Base-by-base conservation (phyloP, 92 coral and sea anemone genomes). In the Parazoanthus swiftii region DNA sequence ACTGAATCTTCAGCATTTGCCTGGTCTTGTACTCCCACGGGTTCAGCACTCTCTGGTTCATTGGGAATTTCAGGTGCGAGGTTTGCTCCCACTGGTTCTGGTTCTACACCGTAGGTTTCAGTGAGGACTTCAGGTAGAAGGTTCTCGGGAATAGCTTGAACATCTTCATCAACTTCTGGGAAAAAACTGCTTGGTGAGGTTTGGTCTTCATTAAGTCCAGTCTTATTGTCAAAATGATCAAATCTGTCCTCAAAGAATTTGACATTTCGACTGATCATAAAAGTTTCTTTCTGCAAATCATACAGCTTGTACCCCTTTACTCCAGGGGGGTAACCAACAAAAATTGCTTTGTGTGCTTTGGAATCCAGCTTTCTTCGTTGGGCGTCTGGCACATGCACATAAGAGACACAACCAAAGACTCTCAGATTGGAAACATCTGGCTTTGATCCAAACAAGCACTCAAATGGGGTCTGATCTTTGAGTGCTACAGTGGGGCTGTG, bases 321-420 rank as follows among this genome's bases (percentile, higher is more conserved):
- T 36, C 91, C 91, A 42, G 89, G 77, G 44, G 92, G 95, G 56
- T 76, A 92, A 50, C 90, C 92, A 29, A 89, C 86, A 56, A 91
- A 89, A 68, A 91, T 89, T 39, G 93, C 89, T 91, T 89, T 85
- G 86, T 84, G 90, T 46, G 82, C 70, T 79, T 79, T 79, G 9
- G 85, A 88, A 86, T 93, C 95, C 77, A 91, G 85, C 74, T 35
- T 89, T 75, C 72, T 50, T 58, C 89, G 93, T 77, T 82, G 89
- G 65, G 70, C 81, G 76, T 93, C 88, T 21, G 93, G 92, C 25
- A 86, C 79, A 74, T 88, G 95, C 75, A 91, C 92, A 71, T 88
- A 92, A 71, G 84, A 6, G 70, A 84, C 89, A 85, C 91, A 92
- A 54, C 95, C 93, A 67, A 92, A 92, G 77, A 92, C 93, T 87